A percentile compares a stretch with the other conserved stretches of the same genome.
Conservation (phyloP, 2,888 invertebrate genomes). For the Hyposoter dolosus region DNA sequence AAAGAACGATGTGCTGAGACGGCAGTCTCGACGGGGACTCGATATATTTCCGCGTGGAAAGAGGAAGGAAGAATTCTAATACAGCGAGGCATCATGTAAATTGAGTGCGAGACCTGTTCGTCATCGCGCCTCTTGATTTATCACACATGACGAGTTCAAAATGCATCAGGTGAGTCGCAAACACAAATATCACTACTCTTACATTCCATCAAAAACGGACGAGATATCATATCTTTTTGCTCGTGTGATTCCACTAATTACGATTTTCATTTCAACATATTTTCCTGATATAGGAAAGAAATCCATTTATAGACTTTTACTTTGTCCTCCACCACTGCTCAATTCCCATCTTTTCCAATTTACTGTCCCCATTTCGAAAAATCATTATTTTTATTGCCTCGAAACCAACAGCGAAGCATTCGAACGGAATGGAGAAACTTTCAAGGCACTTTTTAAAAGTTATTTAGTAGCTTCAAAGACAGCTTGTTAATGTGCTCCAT, state of each 20-base stretch:
- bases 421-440: background rate
- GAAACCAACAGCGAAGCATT: background rate
- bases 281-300: background rate
- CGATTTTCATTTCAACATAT: background rate
- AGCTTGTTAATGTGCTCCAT: background rate
- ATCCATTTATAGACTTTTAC: background rate
- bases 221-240: background rate
- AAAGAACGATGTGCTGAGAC: conserved; percentile 55
- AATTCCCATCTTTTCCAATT: background rate
- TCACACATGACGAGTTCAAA: background rate
- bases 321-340: background rate
- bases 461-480: background rate
- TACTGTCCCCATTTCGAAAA: background rate
- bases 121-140: conserved; percentile 44
- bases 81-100: conserved; percentile 33
- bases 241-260: background rate
- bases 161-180: conserved; percentile 16
- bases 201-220: conserved; percentile 6
- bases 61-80: conserved; percentile 62
- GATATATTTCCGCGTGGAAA: conserved; percentile 65
- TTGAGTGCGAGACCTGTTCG: conserved; percentile 14
- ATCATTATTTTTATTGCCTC: background rate
- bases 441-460: background rate
- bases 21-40: conserved; percentile 45
- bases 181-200: background rate